Percentiles rank a stretch among this genome's conserved stretches.
phyloP scores from a whole-genome alignment of 2,113 vertebrate species.

The Chamaea fasciata region DNA sequence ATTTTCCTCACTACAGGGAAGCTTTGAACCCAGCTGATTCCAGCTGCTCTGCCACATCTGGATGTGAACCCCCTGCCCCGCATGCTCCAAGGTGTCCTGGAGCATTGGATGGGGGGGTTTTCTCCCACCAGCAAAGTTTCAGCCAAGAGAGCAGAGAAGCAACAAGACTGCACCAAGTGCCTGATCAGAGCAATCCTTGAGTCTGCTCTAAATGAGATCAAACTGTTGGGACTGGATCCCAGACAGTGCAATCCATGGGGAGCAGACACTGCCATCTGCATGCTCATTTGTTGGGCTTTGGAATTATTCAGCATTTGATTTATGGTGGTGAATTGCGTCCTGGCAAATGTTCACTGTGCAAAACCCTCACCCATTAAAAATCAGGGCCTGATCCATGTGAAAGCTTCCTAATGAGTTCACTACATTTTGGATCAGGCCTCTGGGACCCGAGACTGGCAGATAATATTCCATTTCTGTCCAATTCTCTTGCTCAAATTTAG shows the following conservation, averaged over 20 bases:
- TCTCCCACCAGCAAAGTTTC: not conserved
- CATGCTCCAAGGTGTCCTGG: not conserved
- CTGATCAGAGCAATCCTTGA: not conserved
- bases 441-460: not conserved
- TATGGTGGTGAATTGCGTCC: not conserved
- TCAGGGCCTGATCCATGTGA: not conserved
- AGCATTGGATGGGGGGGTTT: fast-evolving
- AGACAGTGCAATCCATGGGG: not conserved
- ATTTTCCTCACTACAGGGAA: not conserved
- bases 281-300: not conserved
- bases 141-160: not conserved
- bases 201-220: not conserved
- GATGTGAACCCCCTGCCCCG: not conserved
- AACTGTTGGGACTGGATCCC: not conserved
- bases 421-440: not conserved
- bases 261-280: conserved; percentile 33
- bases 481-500: not conserved
- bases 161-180: not conserved
- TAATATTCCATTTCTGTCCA: not conserved
- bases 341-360: not conserved
- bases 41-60: not conserved
- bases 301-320: conserved; percentile 28
- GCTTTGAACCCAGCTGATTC: not conserved
- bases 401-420: conserved; percentile 18
- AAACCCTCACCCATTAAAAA: conserved; percentile 14